phyloP scores from a whole-genome alignment of 2,888 invertebrate genomes.

The Hymenopus coronatus region DNA sequence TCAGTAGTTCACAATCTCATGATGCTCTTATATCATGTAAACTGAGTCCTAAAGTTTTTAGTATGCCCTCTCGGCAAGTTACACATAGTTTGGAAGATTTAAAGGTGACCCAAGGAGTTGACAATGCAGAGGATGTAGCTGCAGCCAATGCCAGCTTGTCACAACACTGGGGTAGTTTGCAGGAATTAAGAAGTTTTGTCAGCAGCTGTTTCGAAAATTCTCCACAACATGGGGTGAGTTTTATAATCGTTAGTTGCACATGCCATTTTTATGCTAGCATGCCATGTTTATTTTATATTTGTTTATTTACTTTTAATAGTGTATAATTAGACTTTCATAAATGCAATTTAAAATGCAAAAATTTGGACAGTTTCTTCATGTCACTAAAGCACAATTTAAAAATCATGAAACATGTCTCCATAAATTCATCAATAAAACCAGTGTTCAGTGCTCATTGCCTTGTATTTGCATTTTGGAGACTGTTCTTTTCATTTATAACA shows the following conservation, averaged over 20 bases:
- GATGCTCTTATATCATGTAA: slow-evolving; percentile 50
- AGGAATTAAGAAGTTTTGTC: slow-evolving; percentile 55
- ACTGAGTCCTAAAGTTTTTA: slow-evolving; percentile 65
- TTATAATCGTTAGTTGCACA: background rate
- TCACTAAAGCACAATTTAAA: too few species aligned
- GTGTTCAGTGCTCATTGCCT: too few species aligned
- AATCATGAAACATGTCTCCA: too few species aligned
- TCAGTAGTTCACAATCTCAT: slow-evolving; percentile 28
- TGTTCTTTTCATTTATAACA: too few species aligned
- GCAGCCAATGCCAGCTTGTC: slow-evolving; percentile 10
- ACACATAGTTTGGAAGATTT: slow-evolving; percentile 48
- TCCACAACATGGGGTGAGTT: slow-evolving; percentile 28
- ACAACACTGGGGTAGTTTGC: slow-evolving; percentile 61
- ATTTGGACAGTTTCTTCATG: too few species aligned
- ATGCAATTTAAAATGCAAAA: background rate
- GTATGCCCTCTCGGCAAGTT: slow-evolving; percentile 44
- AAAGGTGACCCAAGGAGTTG: slow-evolving; percentile 40
- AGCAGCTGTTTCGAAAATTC: slow-evolving; percentile 40
- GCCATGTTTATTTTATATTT: too few species aligned
- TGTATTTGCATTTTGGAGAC: too few species aligned
- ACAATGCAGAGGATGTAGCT: background rate
- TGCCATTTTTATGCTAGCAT: too few species aligned
- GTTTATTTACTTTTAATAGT: background rate
- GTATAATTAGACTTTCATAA: background rate
- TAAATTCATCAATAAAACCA: too few species aligned